These are phyloP conservation scores for Therioaphis trifolii DNA, from an alignment of 2,888 invertebrate species.

Conservation along the genomic window DNA sequence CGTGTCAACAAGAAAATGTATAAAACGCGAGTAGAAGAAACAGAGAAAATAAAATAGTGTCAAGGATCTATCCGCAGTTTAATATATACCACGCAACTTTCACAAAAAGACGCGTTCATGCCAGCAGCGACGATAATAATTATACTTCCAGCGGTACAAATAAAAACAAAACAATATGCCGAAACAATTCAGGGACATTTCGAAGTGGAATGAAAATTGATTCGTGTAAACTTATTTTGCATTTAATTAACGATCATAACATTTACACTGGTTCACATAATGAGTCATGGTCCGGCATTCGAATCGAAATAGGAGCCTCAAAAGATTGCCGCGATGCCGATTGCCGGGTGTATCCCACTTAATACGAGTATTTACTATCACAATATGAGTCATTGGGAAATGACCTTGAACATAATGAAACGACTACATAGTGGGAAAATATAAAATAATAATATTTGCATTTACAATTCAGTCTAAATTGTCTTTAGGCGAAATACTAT, in stretches of 20 bases:
- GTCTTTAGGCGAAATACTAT: background rate
- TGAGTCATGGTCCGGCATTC: background rate
- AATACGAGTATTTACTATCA: slow-evolving; percentile 1
- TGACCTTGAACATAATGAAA: slow-evolving; percentile 8
- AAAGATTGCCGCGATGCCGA: background rate
- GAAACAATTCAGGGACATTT: slow-evolving; percentile 31
- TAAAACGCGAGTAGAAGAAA: slow-evolving; percentile 42
- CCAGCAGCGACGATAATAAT: slow-evolving; percentile 1
- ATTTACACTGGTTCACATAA: background rate
- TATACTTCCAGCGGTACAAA: slow-evolving; percentile 8
- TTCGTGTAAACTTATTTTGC: slow-evolving; percentile 19
- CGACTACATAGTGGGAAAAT: background rate
- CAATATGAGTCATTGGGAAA: background rate
- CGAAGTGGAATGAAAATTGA: background rate
- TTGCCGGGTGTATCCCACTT: too few relatives aligned
- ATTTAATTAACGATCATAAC: background rate
- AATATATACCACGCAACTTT: slow-evolving; percentile 43
- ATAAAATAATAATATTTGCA: background rate
- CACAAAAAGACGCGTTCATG: slow-evolving; percentile 20
- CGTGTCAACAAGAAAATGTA: slow-evolving; percentile 19
- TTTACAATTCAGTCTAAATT: too few relatives aligned
- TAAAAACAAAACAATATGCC: slow-evolving; percentile 40
- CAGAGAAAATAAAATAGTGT: slow-evolving; percentile 44
- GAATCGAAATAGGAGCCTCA: background rate
- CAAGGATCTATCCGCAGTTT: slow-evolving; percentile 45